These are phyloP conservation scores for Uloborus plumipes DNA, from an alignment of 2,888 invertebrate species.

Conservation along the genomic window DNA sequence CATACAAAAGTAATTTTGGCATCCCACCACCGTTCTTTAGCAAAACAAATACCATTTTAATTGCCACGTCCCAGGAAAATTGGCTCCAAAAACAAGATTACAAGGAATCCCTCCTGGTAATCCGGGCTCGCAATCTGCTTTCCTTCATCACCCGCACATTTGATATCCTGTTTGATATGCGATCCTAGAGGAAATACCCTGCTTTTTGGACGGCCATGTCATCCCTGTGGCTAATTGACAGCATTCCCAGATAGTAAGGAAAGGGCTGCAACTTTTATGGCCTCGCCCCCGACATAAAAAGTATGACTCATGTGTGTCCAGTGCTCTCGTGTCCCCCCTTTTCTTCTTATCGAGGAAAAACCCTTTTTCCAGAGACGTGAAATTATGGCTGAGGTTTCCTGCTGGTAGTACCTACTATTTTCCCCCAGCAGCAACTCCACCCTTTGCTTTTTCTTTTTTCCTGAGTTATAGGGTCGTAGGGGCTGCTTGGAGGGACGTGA, in stretches of 20 bases:
- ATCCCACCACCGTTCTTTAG: too few species aligned
- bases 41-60: too few species aligned
- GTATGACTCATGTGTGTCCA: conserved; percentile 44
- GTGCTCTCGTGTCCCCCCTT: background rate
- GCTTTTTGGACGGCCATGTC: too few species aligned
- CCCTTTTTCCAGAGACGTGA: conserved; percentile 49
- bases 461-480: conserved; percentile 21
- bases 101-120: too few species aligned
- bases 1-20: too few species aligned
- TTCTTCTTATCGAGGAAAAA: conserved; percentile 45
- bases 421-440: background rate
- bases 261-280: conserved; percentile 23
- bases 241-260: conserved; percentile 19
- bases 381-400: conserved; percentile 35
- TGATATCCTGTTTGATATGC: conserved; percentile 16
- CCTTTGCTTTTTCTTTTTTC: conserved; percentile 9
- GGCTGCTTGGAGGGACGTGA: conserved; percentile 37
- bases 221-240: conserved; percentile 22
- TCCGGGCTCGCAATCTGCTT: conserved; percentile 1
- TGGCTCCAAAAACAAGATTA: too few species aligned
- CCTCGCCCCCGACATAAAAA: conserved; percentile 25
- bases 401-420: conserved; percentile 11
- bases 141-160: conserved; percentile 11
- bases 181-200: conserved; percentile 20
- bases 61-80: too few species aligned